Conservation (phyloP, 2,888 invertebrate genomes). For the Biston stratarius region DNA sequence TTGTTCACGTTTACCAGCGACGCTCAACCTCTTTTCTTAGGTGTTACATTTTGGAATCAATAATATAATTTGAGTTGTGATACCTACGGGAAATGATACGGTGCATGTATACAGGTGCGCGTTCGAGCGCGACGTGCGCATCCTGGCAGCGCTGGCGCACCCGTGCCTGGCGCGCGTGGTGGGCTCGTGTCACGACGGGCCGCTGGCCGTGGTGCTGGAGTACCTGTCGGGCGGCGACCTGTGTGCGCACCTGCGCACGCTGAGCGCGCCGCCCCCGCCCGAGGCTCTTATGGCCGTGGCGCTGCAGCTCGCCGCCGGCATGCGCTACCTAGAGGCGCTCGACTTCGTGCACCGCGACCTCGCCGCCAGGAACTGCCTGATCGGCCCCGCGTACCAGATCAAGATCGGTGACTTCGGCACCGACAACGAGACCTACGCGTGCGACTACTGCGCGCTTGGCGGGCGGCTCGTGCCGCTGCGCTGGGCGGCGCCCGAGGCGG, state of each 20-base stretch:
- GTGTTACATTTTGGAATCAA: too few species aligned
- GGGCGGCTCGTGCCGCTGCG: constrained; percentile 92
- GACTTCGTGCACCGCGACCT: constrained; percentile 97
- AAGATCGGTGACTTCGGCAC: constrained; percentile 95
- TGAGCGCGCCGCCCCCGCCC: constrained; percentile 88
- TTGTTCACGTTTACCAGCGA: too few species aligned
- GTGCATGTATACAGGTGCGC: constrained; percentile 71
- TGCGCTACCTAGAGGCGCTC: constrained; percentile 95
- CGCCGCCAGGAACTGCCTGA: constrained; percentile 94
- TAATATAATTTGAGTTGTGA: too few species aligned
- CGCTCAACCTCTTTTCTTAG: too few species aligned
- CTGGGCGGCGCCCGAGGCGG: constrained; percentile 96
- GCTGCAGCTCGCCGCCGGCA: constrained; percentile 95
- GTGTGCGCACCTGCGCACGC: constrained; percentile 91
- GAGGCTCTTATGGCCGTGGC: constrained; percentile 92
- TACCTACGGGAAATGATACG: too few species aligned
- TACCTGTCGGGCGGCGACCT: constrained; percentile 94
- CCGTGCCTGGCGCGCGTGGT: constrained; percentile 92
- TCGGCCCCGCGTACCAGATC: constrained; percentile 90
- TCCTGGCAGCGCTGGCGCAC: constrained; percentile 93
- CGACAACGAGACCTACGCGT: constrained; percentile 91
- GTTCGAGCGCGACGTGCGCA: constrained; percentile 94
- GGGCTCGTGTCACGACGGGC: constrained; percentile 92
- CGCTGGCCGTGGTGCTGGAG: constrained; percentile 93
- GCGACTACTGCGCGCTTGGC: constrained; percentile 94